A percentile compares a stretch with the other conserved stretches of the same genome.
These are phyloP conservation scores for Grantiella picta DNA, from an alignment of 2,113 vertebrate species.

Conservation along the genomic window DNA sequence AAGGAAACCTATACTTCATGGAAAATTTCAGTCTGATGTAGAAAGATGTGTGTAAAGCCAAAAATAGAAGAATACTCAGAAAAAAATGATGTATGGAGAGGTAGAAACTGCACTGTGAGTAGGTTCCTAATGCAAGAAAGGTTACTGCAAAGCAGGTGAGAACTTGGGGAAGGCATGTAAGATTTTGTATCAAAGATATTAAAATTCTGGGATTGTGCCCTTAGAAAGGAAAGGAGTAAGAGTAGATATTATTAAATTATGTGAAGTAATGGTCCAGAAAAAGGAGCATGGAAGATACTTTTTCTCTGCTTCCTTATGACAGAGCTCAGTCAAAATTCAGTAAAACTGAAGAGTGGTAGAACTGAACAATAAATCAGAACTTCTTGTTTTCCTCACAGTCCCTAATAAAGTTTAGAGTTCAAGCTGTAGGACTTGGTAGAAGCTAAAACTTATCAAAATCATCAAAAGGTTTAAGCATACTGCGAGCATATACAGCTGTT, in stretches of 20 bases:
- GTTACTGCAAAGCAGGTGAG: not conserved
- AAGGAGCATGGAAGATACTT: fast-evolving
- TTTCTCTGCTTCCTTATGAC: not conserved
- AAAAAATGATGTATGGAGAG: not conserved
- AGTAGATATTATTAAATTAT: not conserved
- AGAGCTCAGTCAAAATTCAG: fast-evolving
- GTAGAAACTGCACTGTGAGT: not conserved
- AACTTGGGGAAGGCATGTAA: fast-evolving
- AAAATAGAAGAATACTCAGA: not conserved
- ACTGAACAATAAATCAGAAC: not conserved
- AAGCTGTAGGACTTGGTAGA: not conserved
- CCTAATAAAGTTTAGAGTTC: not conserved
- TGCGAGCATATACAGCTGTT: not conserved
- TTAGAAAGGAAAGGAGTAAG: not conserved
- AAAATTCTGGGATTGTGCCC: not conserved
- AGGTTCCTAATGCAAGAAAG: not conserved
- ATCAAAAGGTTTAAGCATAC: not conserved
- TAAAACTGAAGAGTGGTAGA: not conserved
- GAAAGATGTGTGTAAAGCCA: not conserved
- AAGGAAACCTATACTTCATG: not conserved
- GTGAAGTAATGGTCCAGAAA: not conserved
- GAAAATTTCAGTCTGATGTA: not conserved
- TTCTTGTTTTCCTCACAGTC: not conserved
- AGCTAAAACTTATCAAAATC: not conserved
- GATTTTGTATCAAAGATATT: not conserved